Evolutionary conservation across 2,113 vertebrate species (phyloP), one percentile per base, ranked within the genome.

Genomic region (Pandion haliaetus): DNA sequence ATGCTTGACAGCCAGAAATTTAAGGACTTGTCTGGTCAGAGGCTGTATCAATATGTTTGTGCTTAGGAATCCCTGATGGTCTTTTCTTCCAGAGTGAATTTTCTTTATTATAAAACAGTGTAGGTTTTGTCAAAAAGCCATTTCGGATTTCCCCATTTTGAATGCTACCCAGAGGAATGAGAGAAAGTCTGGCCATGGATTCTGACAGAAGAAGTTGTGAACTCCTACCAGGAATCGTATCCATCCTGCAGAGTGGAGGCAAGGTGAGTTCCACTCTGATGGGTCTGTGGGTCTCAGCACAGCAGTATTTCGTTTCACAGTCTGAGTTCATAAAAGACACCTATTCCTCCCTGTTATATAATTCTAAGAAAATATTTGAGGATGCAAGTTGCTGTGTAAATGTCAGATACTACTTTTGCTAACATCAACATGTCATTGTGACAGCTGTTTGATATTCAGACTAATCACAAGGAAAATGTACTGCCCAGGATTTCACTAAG

Each of bases 371-470:
- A 80, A 78, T 90, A 82, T 62, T 82, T 86, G 71, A 94, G n/a
- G 45, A 50, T 86, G 59, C 50, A 81, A 29, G 71, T 81, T 95
- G 32, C 63, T 67, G 42, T 84, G 63, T 91, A 94, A 95, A 88
- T 88, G 74, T 77, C 92, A 90, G 70, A 21, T 82, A 74, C 42
- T 70, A 42, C 58, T 94, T 91, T 79, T 81, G 55, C 81, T 93
- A 87, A 82, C 86, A 82, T 59, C 69, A 81, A 67, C 49, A 79
- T 63, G 63, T 47, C 40, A 77, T 71, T 91, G 86, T 2, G 14
- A 81, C 49, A 92, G 72, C 45, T 93, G 62, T 92, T 95, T 91
- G 61, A 61, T 94, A 94, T 86, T 86, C 80, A 95, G 16, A 52
- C 59, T 86, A 94, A 79, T 87, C 83, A 94, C 36, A 76, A 84